Conservation (phyloP, 2,888 invertebrate genomes). For the Pollenia angustigena region DNA sequence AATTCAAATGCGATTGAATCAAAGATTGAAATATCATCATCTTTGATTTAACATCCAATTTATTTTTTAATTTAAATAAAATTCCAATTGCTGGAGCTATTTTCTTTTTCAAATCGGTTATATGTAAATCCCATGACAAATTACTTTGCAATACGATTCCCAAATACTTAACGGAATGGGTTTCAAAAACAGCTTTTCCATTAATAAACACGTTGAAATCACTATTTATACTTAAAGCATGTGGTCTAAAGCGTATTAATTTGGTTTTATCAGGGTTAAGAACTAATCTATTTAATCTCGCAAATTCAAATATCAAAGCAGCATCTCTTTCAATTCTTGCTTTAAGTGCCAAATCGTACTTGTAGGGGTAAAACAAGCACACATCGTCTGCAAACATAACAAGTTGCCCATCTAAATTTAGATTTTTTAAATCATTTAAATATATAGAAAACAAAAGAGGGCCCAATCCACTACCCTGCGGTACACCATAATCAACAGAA, state of each 20-base stretch:
- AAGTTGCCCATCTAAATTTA: background rate
- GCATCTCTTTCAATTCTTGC: conserved; percentile 2
- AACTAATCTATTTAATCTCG: background rate
- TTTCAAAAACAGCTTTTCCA: no score
- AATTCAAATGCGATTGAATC: no score
- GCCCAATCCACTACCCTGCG: conserved; percentile 14
- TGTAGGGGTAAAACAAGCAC: background rate
- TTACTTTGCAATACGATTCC: no score
- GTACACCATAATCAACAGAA: conserved; percentile 18
- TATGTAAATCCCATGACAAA: no score
- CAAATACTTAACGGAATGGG: no score
- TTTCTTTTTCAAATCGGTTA: no score
- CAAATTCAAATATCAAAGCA: conserved; percentile 13
- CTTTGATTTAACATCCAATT: no score
- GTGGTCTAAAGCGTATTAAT: no score
- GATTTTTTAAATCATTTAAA: conserved; percentile 5
- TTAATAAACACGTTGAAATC: background rate
- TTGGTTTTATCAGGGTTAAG: background rate
- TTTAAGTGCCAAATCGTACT: background rate
- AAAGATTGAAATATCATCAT: no score
- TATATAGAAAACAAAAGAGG: background rate
- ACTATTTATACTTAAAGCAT: background rate
- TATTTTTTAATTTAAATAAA: no score
- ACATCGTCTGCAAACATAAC: background rate
- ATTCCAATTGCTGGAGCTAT: no score